These are phyloP conservation scores for Polietes domitor DNA, from an alignment of 2,888 invertebrate species.

Conservation along the genomic window DNA sequence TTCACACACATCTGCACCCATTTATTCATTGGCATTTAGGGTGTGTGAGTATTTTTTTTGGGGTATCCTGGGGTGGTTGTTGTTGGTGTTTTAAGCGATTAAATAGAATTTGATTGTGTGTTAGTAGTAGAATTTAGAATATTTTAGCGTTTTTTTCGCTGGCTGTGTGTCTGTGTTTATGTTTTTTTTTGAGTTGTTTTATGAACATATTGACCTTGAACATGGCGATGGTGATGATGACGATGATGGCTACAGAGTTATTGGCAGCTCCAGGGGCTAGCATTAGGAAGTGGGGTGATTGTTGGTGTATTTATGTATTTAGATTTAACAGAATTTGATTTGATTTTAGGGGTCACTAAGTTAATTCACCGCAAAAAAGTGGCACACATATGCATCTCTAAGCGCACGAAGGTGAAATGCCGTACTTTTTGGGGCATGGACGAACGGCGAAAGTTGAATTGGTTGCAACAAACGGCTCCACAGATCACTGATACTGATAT, in stretches of 20 bases:
- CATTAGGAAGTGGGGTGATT: background rate
- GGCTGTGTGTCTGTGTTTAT: constrained; percentile 18
- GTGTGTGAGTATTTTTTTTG: constrained; percentile 8
- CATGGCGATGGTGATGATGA: constrained; percentile 10
- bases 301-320: constrained; percentile 20
- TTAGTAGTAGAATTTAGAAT: constrained; percentile 62
- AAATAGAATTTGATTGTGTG: constrained; percentile 54
- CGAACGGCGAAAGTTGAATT: too few species aligned
- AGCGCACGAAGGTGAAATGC: background rate
- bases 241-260: too few species aligned
- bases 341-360: constrained; percentile 20
- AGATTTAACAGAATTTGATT: background rate
- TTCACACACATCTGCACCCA: background rate
- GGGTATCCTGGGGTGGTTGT: background rate
- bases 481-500: too few species aligned
- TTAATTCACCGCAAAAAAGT: constrained; percentile 5
- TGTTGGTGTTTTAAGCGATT: constrained; percentile 29
- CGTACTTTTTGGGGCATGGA: too few species aligned
- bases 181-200: constrained; percentile 54
- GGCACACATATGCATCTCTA: background rate
- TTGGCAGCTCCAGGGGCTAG: background rate
- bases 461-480: too few species aligned
- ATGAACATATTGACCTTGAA: constrained; percentile 66
- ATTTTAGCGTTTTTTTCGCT: constrained; percentile 39
- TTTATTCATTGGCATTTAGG: background rate